phyloP scores from a whole-genome alignment of 2,797 vertebrate genomes.

The Enteromius fasciolatus region DNA sequence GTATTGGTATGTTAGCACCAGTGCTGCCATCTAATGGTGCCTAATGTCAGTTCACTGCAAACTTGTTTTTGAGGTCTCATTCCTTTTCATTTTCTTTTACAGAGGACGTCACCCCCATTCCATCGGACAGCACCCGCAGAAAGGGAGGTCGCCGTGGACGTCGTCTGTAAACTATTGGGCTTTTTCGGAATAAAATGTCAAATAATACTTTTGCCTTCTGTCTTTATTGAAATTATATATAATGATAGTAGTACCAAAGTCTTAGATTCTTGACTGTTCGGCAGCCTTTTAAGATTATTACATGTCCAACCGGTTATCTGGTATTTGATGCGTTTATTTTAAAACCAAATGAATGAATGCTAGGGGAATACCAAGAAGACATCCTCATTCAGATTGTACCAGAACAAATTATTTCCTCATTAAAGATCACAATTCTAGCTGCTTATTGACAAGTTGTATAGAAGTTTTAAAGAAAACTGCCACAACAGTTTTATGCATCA shows the following conservation, averaged over 20 bases:
- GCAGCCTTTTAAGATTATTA: not conserved
- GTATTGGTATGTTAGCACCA: conserved; percentile 83
- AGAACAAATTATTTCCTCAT: not conserved
- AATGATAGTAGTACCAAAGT: not conserved
- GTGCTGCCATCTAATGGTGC: not conserved
- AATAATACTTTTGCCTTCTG: conserved; percentile 42
- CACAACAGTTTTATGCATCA: not conserved
- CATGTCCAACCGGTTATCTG: conserved; percentile 7
- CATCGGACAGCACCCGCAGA: conserved; percentile 96
- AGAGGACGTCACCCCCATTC: conserved; percentile 99
- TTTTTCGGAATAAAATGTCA: conserved; percentile 83
- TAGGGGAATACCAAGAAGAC: conserved; percentile 8
- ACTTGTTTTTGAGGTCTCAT: not conserved
- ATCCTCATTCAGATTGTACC: not conserved
- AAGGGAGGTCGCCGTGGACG: conserved; percentile 97
- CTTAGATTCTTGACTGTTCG: not conserved
- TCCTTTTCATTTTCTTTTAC: conserved; percentile 55
- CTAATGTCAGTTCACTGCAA: not conserved
- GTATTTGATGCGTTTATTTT: not conserved
- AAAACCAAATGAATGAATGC: not conserved
- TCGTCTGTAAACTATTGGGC: conserved; percentile 85
- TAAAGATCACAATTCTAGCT: not conserved
- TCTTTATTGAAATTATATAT: not conserved
- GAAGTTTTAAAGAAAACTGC: not conserved
- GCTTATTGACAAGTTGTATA: not conserved